Evolutionary conservation across 2,113 vertebrate species (phyloP), one percentile per base, ranked within the genome.

Genomic region (Neodon shergylaensis): DNA sequence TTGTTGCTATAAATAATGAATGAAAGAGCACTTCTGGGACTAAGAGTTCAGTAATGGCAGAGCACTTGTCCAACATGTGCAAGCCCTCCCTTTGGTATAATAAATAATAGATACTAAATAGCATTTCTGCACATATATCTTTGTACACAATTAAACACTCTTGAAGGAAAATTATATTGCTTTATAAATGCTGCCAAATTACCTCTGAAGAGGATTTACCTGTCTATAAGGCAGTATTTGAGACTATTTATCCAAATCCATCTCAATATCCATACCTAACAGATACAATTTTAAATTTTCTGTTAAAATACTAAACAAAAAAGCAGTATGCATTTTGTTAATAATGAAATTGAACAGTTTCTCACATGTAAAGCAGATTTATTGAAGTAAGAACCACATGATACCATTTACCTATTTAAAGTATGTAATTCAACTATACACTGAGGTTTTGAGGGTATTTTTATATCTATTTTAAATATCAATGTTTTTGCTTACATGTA

Each of bases 1-100:
- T 89, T 94, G 19, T 73, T 49, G 49, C 31, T 47, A 58, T 78
- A 73, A 94, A 66, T n/a, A 94, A 89, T 63, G 31, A 96, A 82
- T 58, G 44, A 79, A 42, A 49, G 21, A 79, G 24, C n/a, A 72
- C 54, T 82, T 82, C 47, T 72, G 65, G 36, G 90, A 6, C 11
- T 68, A 3, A 52, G 47, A 26, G n/a, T 70, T 39, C 77, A 91
- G 33, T 21, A 47, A 52, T 16, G 17, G 28, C 31, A 90, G n/a
- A 74, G n/a, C 33, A 54, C 54, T 33, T 90, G 28, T 42, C 31
- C 49, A 79, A 19, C 33, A 79, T 54, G 33, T 36, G 21, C 28
- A 21, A 36, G 63, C 65, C 89, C 61, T 81, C 2, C 36, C 44
- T 81, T 21, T 85, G 63, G 24, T 63, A n/a, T 83, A 28, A 63